Evolutionary conservation across 2,113 vertebrate species (phyloP), one percentile per base, ranked within the genome.

Genomic region (Cynoglossus semilaevis): DNA sequence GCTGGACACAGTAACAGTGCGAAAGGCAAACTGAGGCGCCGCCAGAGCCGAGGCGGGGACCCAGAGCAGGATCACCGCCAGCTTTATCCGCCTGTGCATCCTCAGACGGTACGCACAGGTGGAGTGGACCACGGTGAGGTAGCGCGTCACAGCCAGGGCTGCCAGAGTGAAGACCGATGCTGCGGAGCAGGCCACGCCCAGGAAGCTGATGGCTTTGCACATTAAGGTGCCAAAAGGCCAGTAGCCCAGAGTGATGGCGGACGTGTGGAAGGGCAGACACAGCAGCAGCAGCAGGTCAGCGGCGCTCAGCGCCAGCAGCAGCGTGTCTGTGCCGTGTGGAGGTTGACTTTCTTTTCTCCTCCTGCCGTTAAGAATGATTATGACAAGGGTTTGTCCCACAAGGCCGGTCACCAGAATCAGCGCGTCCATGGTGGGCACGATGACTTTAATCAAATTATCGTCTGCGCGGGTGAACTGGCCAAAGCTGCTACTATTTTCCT

Each of bases 191-290:
- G 89, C 83, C 41, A 89, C 85, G 1, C 87, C 83, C 55, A 91
- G 71, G 82, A 91, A 93, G 70, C 88, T 91, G 70, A 92, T 67
- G 1, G 63, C 56, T 70, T 91, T 92, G 85, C 90, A 92, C 49
- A 91, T 55, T 61, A 85, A 70, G 47, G 50, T 15, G 22, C 90
- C 88, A 0, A 91, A 93, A 8, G 90, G 89, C 91, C 91, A 91
- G 63, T 53, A 85, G 16, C 87, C 88, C 54, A 90, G 48, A 4
- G 81, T 79, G 53, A 91, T 89, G 38, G 90, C 88, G 0, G 83
- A 51, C 4, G 90, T 90, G 74, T 91, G 88, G 75, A 92, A 93
- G 38, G 90, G 91, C 70, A 90, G 73, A 62, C 88, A 90, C 49
- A 86, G 50, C 18, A 92, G 76, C 48, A 91, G 73, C 47, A 89